Base-by-base conservation (phyloP, 2,113 vertebrate genomes). In the Tenrec ecaudatus region DNA sequence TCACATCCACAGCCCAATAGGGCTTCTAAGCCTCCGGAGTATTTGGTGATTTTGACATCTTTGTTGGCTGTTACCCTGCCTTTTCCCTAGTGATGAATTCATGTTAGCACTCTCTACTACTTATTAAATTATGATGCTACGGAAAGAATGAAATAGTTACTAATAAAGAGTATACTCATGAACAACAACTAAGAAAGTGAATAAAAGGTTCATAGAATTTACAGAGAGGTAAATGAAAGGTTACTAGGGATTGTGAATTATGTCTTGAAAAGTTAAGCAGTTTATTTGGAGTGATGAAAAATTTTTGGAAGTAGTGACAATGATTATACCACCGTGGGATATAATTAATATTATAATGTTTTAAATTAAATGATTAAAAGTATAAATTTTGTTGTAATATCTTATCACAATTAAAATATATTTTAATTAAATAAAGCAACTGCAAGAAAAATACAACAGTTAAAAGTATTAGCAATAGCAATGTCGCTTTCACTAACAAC, bases 401-500 rank as follows among this genome's bases (percentile, higher is more conserved):
- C 47, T 71, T 36, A 36, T 73, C n/a, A 73, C 19, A 73, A 73
- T 73, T 71, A 71, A 71, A 69, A 22, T 73, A 36, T 73, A 36
- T 23, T 36, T 7, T 22, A 73, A 73, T 73, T 7, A 36, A 71
- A 71, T 71, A 36, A 73, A 36, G 33, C 86, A 90, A 92, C 62
- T 81, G 36, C 23, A 68, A 80, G 33, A 25, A 88, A 94, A 92
- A 86, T 69, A 66, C 16, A 91, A 20, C 10, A 80, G 58, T 85
- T 89, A 81, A 82, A 58, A 62, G 43, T 40, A 6, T 88, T 80
- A 76, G 20, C 40, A 43, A 81, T 69, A 60, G 23, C 80, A 92
- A 84, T 43, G 69, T 66, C 71, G 86, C 88, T 76, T 94, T 89
- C 85, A 76, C 36, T 90, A 89, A 96, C 82, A 84, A 88, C 60